Percentiles rank a stretch among this genome's conserved stretches.
These are phyloP conservation scores for Nothobranchius kuhntae DNA, from an alignment of 2,113 vertebrate species.

Conservation along the genomic window DNA sequence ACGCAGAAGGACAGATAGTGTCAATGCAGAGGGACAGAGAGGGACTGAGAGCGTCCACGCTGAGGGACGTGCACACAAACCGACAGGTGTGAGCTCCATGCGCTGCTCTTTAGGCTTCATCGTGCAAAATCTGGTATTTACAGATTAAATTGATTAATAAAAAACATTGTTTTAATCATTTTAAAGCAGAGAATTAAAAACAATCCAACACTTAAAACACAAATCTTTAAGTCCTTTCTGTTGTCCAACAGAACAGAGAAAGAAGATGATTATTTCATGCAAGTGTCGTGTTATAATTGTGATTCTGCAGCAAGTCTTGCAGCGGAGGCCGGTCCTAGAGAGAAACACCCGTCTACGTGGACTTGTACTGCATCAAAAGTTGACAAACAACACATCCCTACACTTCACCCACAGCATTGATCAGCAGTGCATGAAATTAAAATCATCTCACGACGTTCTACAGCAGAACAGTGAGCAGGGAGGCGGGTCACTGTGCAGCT, in stretches of 20 bases:
- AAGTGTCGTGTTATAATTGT: no score
- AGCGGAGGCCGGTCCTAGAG: neutral
- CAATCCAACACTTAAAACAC: no score
- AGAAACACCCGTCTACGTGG: neutral
- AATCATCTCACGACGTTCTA: constrained; percentile 36
- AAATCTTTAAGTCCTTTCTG: no score
- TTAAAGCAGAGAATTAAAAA: no score
- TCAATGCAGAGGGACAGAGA: no score
- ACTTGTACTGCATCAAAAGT: constrained; percentile 32
- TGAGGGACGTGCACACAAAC: constrained; percentile 13
- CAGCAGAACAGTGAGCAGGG: constrained; percentile 15
- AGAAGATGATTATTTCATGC: no score
- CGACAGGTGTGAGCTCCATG: constrained; percentile 16
- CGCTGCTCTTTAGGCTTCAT: constrained; percentile 12
- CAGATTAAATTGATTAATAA: no score
- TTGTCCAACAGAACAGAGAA: no score
- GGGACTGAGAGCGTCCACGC: no score
- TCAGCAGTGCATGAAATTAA: constrained; percentile 60
- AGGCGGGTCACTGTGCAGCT: constrained; percentile 11
- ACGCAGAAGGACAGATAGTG: no score
- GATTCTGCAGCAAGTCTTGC: neutral
- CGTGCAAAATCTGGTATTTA: constrained; percentile 7
- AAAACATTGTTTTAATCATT: no score
- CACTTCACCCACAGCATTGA: constrained; percentile 28
- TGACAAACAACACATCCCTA: constrained; percentile 33